Conservation (phyloP, 2,113 vertebrate species). For the Hassar affinis region DNA sequence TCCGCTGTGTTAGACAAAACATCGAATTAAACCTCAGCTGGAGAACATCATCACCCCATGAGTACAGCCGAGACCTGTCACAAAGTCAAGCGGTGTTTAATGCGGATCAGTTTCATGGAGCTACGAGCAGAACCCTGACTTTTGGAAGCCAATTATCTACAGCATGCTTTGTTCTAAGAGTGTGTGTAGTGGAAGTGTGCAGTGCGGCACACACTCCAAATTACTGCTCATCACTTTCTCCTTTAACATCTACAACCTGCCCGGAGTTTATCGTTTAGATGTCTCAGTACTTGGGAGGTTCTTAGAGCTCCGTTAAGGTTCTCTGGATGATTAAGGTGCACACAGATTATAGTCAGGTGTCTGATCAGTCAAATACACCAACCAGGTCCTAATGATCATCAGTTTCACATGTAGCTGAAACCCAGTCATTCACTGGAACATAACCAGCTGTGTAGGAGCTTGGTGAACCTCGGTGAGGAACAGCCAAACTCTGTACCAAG, state of each 20-base stretch:
- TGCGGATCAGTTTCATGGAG: background rate
- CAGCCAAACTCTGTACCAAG: too few relatives aligned
- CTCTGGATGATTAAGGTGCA: background rate
- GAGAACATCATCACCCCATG: constrained; percentile 9
- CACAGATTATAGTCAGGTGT: too few relatives aligned
- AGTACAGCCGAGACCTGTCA: constrained; percentile 34
- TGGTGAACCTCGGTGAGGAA: too few relatives aligned
- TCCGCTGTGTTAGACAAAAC: background rate
- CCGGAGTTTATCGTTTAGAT: background rate
- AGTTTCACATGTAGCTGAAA: too few relatives aligned
- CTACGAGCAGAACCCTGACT: background rate
- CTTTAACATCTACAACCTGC: background rate
- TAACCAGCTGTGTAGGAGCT: too few relatives aligned
- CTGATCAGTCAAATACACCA: too few relatives aligned
- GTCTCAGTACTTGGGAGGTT: background rate
- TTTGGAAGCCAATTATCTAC: background rate
- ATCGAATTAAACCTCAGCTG: constrained; percentile 28
- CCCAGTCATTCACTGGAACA: too few relatives aligned
- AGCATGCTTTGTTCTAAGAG: background rate
- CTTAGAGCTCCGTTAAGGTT: background rate
- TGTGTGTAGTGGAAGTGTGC: background rate
- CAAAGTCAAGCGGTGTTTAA: constrained; percentile 14
- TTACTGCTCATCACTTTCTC: background rate
- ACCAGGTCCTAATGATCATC: too few relatives aligned
- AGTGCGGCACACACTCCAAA: background rate